A percentile compares a stretch with the other conserved stretches of the same genome.
Conservation (phyloP, 1,140 invertebrate genomes). For the Yoshiicerus persimilis region DNA sequence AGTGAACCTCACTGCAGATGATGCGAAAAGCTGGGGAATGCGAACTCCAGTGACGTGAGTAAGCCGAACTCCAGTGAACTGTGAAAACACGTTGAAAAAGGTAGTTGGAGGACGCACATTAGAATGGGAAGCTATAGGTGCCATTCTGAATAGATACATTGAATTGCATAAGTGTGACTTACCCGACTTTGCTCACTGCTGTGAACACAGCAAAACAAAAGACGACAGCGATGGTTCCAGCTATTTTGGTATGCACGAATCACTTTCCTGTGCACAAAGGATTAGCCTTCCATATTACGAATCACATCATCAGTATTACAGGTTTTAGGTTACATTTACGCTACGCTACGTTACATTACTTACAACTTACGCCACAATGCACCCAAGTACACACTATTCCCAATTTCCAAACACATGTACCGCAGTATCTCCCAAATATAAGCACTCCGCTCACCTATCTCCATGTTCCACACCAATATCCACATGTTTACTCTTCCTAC, state of each 20-base stretch:
- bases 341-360: neutral
- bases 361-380: neutral
- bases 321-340: neutral
- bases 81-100: neutral
- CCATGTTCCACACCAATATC: too few relatives aligned
- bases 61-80: neutral
- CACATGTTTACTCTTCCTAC: too few relatives aligned
- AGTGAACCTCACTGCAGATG: too few relatives aligned
- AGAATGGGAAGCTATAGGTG: neutral
- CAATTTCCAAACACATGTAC: neutral
- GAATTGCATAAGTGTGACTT: constrained; percentile 48
- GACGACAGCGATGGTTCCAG: constrained; percentile 81
- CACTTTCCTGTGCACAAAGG: constrained; percentile 68
- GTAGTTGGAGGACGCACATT: neutral
- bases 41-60: neutral
- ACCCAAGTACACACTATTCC: neutral
- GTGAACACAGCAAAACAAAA: constrained; percentile 84
- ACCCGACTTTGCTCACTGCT: constrained; percentile 74
- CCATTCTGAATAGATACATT: neutral
- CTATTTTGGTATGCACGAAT: constrained; percentile 85
- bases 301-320: neutral
- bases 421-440: too few relatives aligned
- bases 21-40: too few relatives aligned
- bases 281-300: neutral
- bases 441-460: too few relatives aligned